Base-by-base conservation (phyloP, 1,140 invertebrate species). In the Halesus radiatus region DNA sequence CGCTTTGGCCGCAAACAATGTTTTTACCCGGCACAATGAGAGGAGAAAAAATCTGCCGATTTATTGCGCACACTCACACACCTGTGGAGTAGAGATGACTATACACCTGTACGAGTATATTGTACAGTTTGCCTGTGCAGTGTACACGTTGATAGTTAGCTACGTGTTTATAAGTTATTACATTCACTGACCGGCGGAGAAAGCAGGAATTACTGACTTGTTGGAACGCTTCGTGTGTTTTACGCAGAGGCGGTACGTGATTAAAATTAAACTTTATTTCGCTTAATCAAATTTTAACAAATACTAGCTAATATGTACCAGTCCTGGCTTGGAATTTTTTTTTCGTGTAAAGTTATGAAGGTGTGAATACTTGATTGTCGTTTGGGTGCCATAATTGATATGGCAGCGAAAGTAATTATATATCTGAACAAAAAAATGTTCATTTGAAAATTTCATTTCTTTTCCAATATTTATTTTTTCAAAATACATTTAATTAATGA, bases 61-160 rank as follows among this genome's bases (percentile, higher is more conserved):
- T 70, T 70, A 70, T 70, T 50, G 66, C 23, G 37, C 32, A 70
- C 37, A 70, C 66, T 20, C 66, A 70, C 37, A 52, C n/a, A 64
- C 60, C 1, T 23, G 32, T 26, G 29, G 10, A 66, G 22, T 13
- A 2, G 20, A n/a, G 20, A 56, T 56, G n/a, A 1, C 2, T 5
- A 22, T 26, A 66, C 62, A 66, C 22, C 16, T 66, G 26, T 22
- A 56, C 16, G 26, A 3, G 2, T 29, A 56, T 20, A 56, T 1
- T 56, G 4, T 56, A 56, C n/a, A 4, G 20, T 18, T 4, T 56
- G 10, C 4, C 54, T 56, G n/a, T 56, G 16, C 54, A 20, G 4
- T 56, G n/a, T 1, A 56, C 20, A 56, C 10, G 54, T 20, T 18
- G 37, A 45, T 45, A 45, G 37, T 45, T 45, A 45, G 8, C 8